Evolutionary conservation across 2,888 invertebrate genomes (phyloP), one percentile per base, ranked within the genome.

Genomic region (Nycteola revayana): DNA sequence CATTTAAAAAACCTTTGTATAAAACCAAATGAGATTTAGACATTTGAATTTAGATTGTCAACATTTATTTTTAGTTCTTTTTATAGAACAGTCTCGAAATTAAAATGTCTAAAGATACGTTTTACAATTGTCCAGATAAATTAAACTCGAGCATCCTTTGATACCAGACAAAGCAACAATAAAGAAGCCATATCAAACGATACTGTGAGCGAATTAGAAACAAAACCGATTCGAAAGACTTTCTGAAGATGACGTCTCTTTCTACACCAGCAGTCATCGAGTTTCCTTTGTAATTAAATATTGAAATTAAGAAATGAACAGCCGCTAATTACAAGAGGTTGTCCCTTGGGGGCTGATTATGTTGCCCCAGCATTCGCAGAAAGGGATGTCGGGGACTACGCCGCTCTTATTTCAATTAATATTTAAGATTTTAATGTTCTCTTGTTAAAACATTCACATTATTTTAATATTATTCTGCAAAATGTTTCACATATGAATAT

Each of bases 241-340:
- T 83, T 84, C 84, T 87, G 88, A 76, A 66, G 78, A 81, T 88
- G 88, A 88, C 88, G 88, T 88, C 82, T 85, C 79, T 74, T 72
- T 81, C 67, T 68, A 61, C 78, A 70, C n/a, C 63, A 69, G 80
- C 84, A 87, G 77, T 87, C 84, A 67, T 87, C 82, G 87, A 85
- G 86, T 87, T 87, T 87, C 88, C 88, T 88, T 88, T 86, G 88
- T 89, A 89, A 89, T 89, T 89, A 89, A 89, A 89, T 89, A 89
- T 89, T 89, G 88, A 89, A 89, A 89, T 89, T 89, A 89, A 89
- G 89, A 89, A 89, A 89, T 89, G 88, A 89, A 87, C 89, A 89
- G 87, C 84, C 88, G 84, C 87, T 89, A 89, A 89, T 89, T 89
- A 89, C 83, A 76, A 75, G 85, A 82, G 87, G 79, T 81, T 86